Evolutionary conservation across 2,113 vertebrate species (phyloP).

Genomic region (Genyomyrus donnyi): DNA sequence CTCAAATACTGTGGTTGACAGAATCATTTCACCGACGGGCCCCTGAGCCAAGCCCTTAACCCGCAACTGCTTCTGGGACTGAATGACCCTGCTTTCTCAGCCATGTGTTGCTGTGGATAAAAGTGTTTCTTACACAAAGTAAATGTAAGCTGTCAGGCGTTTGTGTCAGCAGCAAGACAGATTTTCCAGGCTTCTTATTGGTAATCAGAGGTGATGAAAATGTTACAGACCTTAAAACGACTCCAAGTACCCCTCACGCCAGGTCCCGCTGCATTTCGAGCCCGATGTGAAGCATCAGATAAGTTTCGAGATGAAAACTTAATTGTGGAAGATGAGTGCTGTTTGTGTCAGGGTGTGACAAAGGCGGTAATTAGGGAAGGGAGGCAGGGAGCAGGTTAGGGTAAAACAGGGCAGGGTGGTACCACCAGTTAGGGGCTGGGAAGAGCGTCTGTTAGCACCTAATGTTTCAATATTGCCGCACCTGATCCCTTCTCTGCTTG

Average conservation of each 20-base stretch:
- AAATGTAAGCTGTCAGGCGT: background rate
- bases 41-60: background rate
- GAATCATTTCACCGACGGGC: background rate
- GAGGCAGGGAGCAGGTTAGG: conserved; percentile 1
- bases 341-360: conserved; percentile 3
- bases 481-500: conserved; percentile 9
- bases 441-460: background rate
- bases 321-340: background rate
- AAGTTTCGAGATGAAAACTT: background rate
- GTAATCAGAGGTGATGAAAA: background rate
- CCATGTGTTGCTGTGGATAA: background rate
- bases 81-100: background rate
- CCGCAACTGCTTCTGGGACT: background rate
- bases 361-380: conserved; percentile 8
- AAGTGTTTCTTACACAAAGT: background rate
- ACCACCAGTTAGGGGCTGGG: background rate
- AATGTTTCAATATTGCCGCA: conserved; percentile 12
- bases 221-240: background rate
- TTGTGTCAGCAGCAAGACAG: background rate
- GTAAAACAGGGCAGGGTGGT: background rate
- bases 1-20: background rate
- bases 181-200: background rate
- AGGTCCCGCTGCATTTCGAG: background rate
- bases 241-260: background rate
- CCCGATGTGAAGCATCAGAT: background rate